Evolutionary conservation across 1,140 invertebrate species (phyloP), one percentile per base, ranked within the genome.

Genomic region (Sminthurides bifidus): DNA sequence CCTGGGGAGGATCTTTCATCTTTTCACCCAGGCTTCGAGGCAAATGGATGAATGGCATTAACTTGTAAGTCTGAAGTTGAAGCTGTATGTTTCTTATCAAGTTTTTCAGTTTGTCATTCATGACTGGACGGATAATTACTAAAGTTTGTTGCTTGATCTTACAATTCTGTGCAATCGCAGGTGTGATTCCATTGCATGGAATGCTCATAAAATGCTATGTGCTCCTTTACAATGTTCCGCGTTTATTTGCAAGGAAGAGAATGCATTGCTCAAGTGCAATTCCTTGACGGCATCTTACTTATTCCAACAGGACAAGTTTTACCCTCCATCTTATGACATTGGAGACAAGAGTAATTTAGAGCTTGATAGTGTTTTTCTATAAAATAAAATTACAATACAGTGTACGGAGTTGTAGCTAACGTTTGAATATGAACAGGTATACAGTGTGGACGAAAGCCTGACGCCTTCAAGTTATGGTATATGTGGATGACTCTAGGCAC

Each of bases 291-390:
- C 89, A 0, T 78, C 81, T 31, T 95, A 94, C 68, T 74, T 94
- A 1, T 94, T 93, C 66, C 88, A 92, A 66, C 83, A 87, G 63
- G 90, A 94, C 67, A 95, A 95, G 69, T 86, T 88, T 69, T 96
- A 96, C 67, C 88, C 93, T 67, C 79, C 86, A 0, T 75, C 73
- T 10, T 95, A 87, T 70, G 12, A 95, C 67, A 87, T 85, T 0
- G 92, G 92, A 0, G 91, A 96, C 68, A 94, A 92, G 69, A 88
- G 87, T 64, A 52, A 48, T n/a, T 30, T 54, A 6, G 12, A 33
- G 26, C 8, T 5, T n/a, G 21, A 51, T 35, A 12, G 8, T 33
- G 14, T 19, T 6, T 12, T 33, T 51, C 26, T 27, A 21, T 8
- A 31, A 35, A 35, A 35, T 35, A 10, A 44, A 44, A 44, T 15